Evolutionary conservation across 2,113 vertebrate species (phyloP).

Genomic region (Microcebus tavaratra): DNA sequence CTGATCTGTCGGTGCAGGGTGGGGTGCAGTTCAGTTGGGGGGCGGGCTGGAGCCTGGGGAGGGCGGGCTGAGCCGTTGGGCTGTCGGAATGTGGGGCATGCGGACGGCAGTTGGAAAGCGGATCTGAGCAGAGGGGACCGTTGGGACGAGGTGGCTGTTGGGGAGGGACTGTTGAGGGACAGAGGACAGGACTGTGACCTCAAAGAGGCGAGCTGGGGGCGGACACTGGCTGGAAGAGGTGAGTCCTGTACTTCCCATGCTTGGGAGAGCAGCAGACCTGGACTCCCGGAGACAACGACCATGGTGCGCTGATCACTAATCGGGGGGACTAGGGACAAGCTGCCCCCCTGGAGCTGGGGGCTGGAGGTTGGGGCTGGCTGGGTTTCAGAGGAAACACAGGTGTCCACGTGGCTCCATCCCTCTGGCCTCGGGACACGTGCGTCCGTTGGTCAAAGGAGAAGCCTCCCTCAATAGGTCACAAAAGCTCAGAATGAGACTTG

Average conservation of each 20-base stretch:
- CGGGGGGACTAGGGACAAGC: not conserved
- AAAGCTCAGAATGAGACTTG: not conserved
- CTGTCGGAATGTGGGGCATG: slow-evolving; percentile 29
- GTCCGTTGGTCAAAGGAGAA: not conserved
- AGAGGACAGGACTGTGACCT: not conserved
- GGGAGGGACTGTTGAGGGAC: not conserved
- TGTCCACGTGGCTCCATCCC: not conserved
- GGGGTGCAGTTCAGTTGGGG: not conserved
- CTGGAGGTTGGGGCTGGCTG: not conserved
- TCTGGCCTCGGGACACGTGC: not conserved
- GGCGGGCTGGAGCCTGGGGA: not conserved
- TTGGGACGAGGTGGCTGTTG: not conserved
- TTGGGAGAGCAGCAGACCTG: not conserved
- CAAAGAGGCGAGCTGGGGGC: not conserved
- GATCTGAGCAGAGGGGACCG: not conserved
- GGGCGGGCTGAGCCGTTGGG: not conserved
- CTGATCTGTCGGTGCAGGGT: not conserved
- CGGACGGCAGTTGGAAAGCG: slow-evolving; percentile 37
- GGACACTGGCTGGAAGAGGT: not conserved
- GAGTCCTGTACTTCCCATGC: not conserved
- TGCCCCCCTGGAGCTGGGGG: not conserved
- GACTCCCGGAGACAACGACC: not conserved
- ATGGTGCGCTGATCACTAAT: not conserved
- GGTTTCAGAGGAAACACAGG: not conserved
- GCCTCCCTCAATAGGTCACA: too few relatives aligned